phyloP scores from a whole-genome alignment of 2,113 vertebrate species.

The Rhegmatorhina hoffmannsi region DNA sequence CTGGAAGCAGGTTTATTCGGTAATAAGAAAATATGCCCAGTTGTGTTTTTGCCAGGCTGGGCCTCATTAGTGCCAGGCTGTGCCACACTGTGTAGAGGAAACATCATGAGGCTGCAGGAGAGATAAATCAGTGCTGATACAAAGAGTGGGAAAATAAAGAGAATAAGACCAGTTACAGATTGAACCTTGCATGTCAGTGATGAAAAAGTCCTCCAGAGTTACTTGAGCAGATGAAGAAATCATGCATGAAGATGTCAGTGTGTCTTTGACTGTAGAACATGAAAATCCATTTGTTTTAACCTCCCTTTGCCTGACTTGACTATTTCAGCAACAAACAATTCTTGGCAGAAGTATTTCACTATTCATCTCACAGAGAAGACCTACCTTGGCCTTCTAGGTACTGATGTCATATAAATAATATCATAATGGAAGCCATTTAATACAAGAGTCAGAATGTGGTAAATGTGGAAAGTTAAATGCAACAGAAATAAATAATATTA shows the following conservation, averaged over 20 bases:
- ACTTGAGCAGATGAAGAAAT: constrained; percentile 47
- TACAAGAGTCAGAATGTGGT: neutral
- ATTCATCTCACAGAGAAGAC: neutral
- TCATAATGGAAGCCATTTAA: neutral
- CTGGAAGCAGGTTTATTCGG: neutral
- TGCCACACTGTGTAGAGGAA: neutral
- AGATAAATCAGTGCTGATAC: neutral
- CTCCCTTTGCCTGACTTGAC: neutral
- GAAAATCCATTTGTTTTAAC: constrained; percentile 46
- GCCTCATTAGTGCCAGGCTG: neutral
- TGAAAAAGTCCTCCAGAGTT: constrained; percentile 27
- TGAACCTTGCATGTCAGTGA: neutral
- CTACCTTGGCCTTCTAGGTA: neutral
- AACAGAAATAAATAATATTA: constrained; percentile 23
- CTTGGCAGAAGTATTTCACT: constrained; percentile 10
- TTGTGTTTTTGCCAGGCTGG: neutral
- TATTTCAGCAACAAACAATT: neutral
- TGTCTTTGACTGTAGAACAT: constrained; percentile 32
- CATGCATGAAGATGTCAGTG: constrained; percentile 40
- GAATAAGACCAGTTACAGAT: neutral
- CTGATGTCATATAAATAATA: constrained; percentile 3
- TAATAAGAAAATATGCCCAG: neutral
- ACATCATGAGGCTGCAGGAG: neutral
- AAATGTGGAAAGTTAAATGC: neutral
- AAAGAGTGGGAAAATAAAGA: neutral